Conservation (phyloP, 1,140 invertebrate species). For the Calosoma granatense region DNA sequence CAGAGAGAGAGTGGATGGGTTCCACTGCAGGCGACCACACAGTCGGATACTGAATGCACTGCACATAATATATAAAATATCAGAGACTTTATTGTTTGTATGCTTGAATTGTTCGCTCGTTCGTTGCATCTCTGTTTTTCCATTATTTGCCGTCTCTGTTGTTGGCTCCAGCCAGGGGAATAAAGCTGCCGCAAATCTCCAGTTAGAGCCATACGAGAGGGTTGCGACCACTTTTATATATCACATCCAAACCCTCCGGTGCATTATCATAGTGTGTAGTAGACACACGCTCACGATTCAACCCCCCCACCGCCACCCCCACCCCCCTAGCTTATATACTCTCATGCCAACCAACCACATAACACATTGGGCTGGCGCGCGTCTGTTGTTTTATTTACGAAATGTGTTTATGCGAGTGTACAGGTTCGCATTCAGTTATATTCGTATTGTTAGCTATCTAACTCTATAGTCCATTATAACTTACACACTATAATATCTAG, state of each 20-base stretch:
- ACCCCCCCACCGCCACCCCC: no score
- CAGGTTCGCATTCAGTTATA: no score
- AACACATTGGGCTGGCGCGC: not conserved
- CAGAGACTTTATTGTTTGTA: not conserved
- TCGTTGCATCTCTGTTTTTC: conserved; percentile 23
- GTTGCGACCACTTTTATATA: conserved; percentile 1
- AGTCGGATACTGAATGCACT: not conserved
- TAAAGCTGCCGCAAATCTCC: conserved; percentile 25
- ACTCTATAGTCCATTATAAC: no score
- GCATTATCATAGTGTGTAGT: not conserved
- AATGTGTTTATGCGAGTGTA: no score
- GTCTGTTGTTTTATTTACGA: conserved; percentile 4
- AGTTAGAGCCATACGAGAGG: not conserved
- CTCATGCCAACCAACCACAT: no score
- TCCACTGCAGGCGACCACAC: not conserved
- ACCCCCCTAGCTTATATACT: no score
- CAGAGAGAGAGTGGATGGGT: no score
- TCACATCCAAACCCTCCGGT: not conserved
- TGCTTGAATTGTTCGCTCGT: not conserved
- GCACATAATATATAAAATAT: not conserved
- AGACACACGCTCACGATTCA: no score
- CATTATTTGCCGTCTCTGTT: conserved; percentile 18
- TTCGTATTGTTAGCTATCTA: no score
- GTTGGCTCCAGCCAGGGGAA: conserved; percentile 15
- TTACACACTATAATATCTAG: no score